Conservation (phyloP, 2,797 vertebrate species). For the Gephyroberyx darwinii region DNA sequence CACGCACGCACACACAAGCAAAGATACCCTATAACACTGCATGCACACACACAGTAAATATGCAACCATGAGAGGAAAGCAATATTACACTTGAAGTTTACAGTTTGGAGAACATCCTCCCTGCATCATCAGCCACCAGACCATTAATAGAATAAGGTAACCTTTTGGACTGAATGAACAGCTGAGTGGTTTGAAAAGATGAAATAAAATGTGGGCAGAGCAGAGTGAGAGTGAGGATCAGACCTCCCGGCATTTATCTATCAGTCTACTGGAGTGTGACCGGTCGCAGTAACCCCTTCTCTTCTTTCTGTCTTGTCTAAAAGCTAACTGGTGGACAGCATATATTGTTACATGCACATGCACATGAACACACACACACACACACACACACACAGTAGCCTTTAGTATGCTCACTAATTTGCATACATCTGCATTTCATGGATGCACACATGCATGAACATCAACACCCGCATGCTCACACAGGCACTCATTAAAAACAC, state of each 20-base stretch:
- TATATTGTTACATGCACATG: background rate
- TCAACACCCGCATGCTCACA: background rate
- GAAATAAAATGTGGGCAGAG: conserved; percentile 34
- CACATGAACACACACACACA: conserved; percentile 1
- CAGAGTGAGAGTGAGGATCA: conserved; percentile 31
- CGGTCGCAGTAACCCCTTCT: conserved; percentile 28
- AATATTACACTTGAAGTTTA: conserved; percentile 12
- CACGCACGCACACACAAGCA: background rate
- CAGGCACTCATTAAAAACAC: background rate
- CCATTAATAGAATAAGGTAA: conserved; percentile 40
- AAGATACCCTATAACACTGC: background rate
- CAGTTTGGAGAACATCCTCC: conserved; percentile 3
- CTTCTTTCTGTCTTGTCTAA: conserved; percentile 18
- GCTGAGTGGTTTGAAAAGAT: conserved; percentile 33
- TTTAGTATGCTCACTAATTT: no score
- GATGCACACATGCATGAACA: background rate
- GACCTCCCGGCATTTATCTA: conserved; percentile 32
- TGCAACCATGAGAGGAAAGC: background rate
- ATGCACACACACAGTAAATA: conserved; percentile 2
- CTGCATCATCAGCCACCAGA: conserved; percentile 10
- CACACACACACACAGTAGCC: no score
- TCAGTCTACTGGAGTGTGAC: conserved; percentile 41
- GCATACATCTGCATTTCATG: background rate
- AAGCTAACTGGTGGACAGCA: conserved; percentile 11
- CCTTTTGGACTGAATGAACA: conserved; percentile 27